Evolutionary conservation across 2,113 vertebrate species (phyloP).

Genomic region (Pycnonotus jocosus): DNA sequence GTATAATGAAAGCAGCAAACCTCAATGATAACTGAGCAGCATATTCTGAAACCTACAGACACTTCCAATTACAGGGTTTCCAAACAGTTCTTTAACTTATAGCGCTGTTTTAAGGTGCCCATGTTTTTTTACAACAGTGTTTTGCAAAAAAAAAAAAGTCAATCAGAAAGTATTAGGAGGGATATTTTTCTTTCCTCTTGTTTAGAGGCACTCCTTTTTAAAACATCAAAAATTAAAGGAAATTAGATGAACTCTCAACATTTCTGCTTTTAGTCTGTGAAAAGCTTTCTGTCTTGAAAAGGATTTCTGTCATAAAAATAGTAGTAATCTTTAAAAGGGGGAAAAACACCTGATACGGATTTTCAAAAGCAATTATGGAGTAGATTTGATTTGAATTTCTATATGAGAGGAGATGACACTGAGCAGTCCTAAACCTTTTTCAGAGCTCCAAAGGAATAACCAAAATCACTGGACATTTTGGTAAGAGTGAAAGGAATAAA

Average conservation of each 20-base stretch:
- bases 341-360: neutral
- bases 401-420: neutral
- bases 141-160: neutral
- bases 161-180: neutral
- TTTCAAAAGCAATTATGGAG: neutral
- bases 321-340: neutral
- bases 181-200: neutral
- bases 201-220: neutral
- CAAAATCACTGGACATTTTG: neutral
- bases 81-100: neutral
- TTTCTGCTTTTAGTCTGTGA: neutral
- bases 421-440: neutral
- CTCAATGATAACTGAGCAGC: neutral
- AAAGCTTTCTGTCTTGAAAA: neutral
- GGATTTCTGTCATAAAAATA: neutral
- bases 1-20: conserved; percentile 32
- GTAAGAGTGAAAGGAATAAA: neutral
- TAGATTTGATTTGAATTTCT: neutral
- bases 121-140: neutral
- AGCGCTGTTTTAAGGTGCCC: neutral
- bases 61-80: conserved; percentile 35
- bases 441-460: neutral
- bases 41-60: conserved; percentile 3
- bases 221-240: neutral
- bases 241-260: neutral